Evolutionary conservation across 2,888 invertebrate species (phyloP), one percentile per base, ranked within the genome.

Genomic region (Ophion ellenae): DNA sequence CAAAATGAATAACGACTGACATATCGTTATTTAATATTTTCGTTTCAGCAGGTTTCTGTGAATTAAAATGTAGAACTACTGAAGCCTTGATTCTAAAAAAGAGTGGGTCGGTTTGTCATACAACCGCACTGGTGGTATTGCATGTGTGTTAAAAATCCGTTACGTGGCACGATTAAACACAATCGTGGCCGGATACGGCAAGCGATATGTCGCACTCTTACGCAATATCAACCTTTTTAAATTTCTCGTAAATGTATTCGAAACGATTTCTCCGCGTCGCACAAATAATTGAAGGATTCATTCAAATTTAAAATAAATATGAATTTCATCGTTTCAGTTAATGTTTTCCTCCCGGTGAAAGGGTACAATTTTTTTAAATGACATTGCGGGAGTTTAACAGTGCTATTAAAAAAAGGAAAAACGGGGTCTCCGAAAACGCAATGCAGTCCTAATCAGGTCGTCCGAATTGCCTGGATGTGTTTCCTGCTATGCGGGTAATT

Each of bases 101-200:
- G 20, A 61, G 11, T 24, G 10, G 10, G 61, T 61, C 53, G 53
- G 3, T 53, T 17, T 53, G 5, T 53, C 53, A 17, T 20, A 24
- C 24, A 7, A 81, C 70, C 75, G 75, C 75, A 36, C 66, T 70
- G 14, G 66, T 61, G 28, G 36, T 24, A 24, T 53, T 9, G 32
- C 61, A 64, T 36, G 53, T 78, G 45, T n/a, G 71, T 20, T 71
- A 36, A 76, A 64, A 71, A 84, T 84, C 75, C 47, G 57, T 66
- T 78, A 75, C 70, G 63, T 47, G 40, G 70, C 74, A 70, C 59
- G 85, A 82, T 74, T 74, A 75, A 85, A 75, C 45, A 17, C 53
- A 79, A 78, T 82, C 70, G 73, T 61, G 70, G 61, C 59, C 85
- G 85, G 85, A 85, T 79, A 71, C 57, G n/a, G 24, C 9, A 61